Evolutionary conservation across 2,888 invertebrate species (phyloP).

Genomic region (Orchesella flavescens): DNA sequence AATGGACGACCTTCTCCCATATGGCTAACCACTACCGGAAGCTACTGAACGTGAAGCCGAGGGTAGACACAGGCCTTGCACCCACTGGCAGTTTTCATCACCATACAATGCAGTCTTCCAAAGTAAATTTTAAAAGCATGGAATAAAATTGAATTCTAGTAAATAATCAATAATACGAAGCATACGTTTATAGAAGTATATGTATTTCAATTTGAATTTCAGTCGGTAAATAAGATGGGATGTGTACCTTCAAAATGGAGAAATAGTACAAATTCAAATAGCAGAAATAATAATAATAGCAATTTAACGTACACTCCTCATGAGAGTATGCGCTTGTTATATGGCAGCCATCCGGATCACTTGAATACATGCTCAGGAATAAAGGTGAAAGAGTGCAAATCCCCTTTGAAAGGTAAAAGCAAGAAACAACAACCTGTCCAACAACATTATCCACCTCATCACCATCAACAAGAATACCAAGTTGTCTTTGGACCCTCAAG

Average conservation of each 20-base stretch:
- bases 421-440: background rate
- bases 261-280: conserved; percentile 34
- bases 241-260: conserved; percentile 4
- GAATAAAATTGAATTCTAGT: background rate
- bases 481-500: conserved; percentile 68
- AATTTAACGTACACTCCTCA: conserved; percentile 17
- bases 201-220: background rate
- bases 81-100: conserved; percentile 32
- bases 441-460: background rate
- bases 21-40: conserved; percentile 72
- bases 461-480: conserved; percentile 61
- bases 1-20: conserved; percentile 71
- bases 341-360: conserved; percentile 49
- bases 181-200: no score
- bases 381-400: background rate
- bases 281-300: background rate
- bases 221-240: conserved; percentile 29
- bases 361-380: conserved; percentile 40
- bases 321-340: background rate
- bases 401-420: background rate
- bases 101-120: conserved; percentile 48
- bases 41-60: conserved; percentile 70
- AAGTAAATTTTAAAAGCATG: conserved; percentile 22
- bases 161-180: no score
- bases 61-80: conserved; percentile 61